phyloP scores from a whole-genome alignment of 2,888 invertebrate genomes.

The Drosophila neonasuta region DNA sequence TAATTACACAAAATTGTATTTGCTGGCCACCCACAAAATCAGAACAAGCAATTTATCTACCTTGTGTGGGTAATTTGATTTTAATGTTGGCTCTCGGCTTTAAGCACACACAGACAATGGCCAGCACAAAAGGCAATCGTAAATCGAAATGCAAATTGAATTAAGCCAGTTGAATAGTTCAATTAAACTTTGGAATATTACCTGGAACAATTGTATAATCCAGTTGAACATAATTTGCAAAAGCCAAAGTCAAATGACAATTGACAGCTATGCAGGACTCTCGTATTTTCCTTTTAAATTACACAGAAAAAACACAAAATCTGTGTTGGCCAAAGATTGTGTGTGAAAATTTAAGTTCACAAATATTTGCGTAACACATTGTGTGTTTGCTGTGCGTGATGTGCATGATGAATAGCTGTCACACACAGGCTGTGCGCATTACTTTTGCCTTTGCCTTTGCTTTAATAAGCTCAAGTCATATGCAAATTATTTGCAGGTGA shows the following conservation, averaged over 20 bases:
- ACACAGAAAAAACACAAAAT: conserved; percentile 6
- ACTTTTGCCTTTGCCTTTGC: not conserved
- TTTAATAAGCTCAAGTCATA: conserved; percentile 17
- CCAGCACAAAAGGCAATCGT: conserved; percentile 38
- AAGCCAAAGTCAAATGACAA: conserved; percentile 5
- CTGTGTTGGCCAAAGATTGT: not conserved
- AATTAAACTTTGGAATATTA: conserved; percentile 32
- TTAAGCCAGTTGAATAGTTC: conserved; percentile 24
- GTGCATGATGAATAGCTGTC: conserved; percentile 17
- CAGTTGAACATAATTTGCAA: not conserved
- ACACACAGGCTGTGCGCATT: not conserved
- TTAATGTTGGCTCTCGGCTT: conserved; percentile 12
- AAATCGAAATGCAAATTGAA: conserved; percentile 44
- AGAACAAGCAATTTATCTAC: conserved; percentile 6
- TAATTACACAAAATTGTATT: conserved; percentile 17
- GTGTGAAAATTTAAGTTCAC: conserved; percentile 1
- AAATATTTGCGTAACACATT: conserved; percentile 20
- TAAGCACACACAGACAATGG: conserved; percentile 12
- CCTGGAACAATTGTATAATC: conserved; percentile 9
- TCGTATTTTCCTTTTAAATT: not conserved
- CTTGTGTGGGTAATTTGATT: conserved; percentile 32
- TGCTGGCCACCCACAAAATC: conserved; percentile 5
- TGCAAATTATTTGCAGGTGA: conserved; percentile 43
- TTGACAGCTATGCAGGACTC: conserved; percentile 5
- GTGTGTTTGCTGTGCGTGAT: conserved; percentile 26